phyloP scores from a whole-genome alignment of 2,113 vertebrate genomes.

The Fulica atra region DNA sequence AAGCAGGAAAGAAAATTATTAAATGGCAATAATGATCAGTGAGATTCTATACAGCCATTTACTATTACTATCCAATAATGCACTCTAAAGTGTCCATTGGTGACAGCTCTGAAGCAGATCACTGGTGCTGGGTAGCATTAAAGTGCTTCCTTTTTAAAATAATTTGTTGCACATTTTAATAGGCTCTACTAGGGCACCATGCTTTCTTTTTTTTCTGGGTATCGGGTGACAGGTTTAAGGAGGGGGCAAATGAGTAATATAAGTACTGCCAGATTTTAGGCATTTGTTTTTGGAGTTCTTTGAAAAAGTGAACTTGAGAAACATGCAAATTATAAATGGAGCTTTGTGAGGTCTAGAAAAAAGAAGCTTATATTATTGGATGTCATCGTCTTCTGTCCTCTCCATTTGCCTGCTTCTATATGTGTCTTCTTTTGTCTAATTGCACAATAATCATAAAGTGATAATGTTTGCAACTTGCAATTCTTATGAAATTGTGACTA shows the following conservation, averaged over 20 bases:
- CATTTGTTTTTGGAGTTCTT: not conserved
- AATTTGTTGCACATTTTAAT: not conserved
- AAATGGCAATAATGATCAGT: not conserved
- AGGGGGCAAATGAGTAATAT: not conserved
- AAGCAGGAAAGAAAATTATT: not conserved
- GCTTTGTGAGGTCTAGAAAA: not conserved
- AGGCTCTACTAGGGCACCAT: not conserved
- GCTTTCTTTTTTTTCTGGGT: not conserved
- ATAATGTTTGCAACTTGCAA: conserved; percentile 57
- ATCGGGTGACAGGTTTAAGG: not conserved
- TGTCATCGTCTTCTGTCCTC: not conserved
- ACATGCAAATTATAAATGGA: not conserved
- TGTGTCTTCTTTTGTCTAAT: conserved; percentile 44
- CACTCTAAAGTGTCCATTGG: conserved; percentile 31
- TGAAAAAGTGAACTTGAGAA: not conserved
- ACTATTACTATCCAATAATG: not conserved
- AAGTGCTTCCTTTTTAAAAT: not conserved
- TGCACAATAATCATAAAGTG: conserved; percentile 34
- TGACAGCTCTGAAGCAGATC: conserved; percentile 9
- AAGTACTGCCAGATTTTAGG: not conserved
- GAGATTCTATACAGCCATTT: conserved; percentile 38
- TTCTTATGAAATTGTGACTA: conserved; percentile 41
- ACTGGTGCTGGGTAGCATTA: not conserved
- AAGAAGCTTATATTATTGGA: not conserved
- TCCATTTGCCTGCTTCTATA: not conserved